phyloP scores from a whole-genome alignment of 1,140 invertebrate genomes.

The Nephotettix cincticeps region DNA sequence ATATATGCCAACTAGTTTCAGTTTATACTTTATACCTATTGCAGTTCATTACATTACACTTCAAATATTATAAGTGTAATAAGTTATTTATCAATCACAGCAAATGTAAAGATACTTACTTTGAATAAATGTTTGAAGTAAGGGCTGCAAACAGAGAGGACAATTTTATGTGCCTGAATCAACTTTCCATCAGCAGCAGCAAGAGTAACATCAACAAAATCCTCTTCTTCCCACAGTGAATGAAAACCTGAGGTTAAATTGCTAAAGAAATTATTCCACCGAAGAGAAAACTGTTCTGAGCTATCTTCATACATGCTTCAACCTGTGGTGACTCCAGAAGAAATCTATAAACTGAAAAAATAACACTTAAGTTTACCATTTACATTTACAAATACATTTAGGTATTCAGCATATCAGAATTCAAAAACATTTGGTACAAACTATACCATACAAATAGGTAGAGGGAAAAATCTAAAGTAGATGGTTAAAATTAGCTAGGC shows the following conservation, averaged over 20 bases:
- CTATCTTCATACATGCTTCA: slow-evolving; percentile 18
- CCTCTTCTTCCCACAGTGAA: slow-evolving; percentile 60
- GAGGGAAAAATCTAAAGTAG: not conserved
- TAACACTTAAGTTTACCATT: not conserved
- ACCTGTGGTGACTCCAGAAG: no score
- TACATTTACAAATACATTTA: not conserved
- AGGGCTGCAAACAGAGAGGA: slow-evolving; percentile 69
- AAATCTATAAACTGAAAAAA: not conserved
- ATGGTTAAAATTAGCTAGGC: not conserved
- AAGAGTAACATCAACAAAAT: slow-evolving; percentile 71
- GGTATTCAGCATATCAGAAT: not conserved
- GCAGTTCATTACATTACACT: no score
- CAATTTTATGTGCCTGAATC: slow-evolving; percentile 69
- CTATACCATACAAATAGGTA: not conserved
- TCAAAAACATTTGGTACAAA: not conserved
- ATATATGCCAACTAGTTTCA: no score
- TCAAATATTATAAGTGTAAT: no score
- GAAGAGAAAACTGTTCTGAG: slow-evolving; percentile 59
- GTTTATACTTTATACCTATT: no score
- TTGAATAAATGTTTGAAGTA: slow-evolving; percentile 71
- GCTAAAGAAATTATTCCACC: slow-evolving; percentile 66
- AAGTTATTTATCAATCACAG: no score
- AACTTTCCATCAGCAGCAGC: slow-evolving; percentile 68
- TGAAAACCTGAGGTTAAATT: slow-evolving; percentile 62
- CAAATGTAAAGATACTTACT: slow-evolving; percentile 41